Evolutionary conservation across 2,113 vertebrate genomes (phyloP), one percentile per base, ranked within the genome.

Genomic region (Piaya cayana): DNA sequence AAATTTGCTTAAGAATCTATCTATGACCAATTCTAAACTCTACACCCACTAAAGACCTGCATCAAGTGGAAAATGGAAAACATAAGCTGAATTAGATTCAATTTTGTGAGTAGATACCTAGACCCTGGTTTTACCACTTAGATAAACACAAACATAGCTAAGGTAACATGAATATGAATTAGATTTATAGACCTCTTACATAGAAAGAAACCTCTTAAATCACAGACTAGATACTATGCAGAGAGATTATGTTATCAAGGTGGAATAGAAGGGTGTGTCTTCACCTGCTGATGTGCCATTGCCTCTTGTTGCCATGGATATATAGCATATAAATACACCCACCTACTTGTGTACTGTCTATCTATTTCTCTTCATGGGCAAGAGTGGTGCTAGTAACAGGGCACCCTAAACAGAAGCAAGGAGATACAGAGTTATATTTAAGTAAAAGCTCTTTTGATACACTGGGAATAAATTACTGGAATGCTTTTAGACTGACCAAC

Each of bases 301-400:
- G 70, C 58, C 68, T 81, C 65, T 23, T 5, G 81, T 86, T 91
- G 72, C 84, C 71, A 55, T 79, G 85, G 75, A 8, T 82, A 68
- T 67, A 18, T 15, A 23, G 52, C 81, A 16, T 12, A 15, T 5
- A 21, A 20, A 42, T 11, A 19, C 32, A 42, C 68, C 37, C 25
- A 12, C 13, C 5, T 1, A 5, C 26, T 34, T 27, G 20, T 15
- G 4, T 1, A 10, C 64, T 19, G 0, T 2, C 29, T 8, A 5
- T 4, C 17, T 2, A 4, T 55, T 20, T 37, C 55, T 63, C 32
- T 29, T n/a, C 3, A 1, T 0, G 67, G 17, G 32, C 36, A 8
- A n/a, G 45, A 82, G 34, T 1, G 5, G 13, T 18, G 21, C 43
- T 45, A 11, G 0, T 1, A 12, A 11, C 9, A 2, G 0, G 2